Base-by-base conservation (phyloP, 2,888 invertebrate genomes). In the Spodoptera exigua region DNA sequence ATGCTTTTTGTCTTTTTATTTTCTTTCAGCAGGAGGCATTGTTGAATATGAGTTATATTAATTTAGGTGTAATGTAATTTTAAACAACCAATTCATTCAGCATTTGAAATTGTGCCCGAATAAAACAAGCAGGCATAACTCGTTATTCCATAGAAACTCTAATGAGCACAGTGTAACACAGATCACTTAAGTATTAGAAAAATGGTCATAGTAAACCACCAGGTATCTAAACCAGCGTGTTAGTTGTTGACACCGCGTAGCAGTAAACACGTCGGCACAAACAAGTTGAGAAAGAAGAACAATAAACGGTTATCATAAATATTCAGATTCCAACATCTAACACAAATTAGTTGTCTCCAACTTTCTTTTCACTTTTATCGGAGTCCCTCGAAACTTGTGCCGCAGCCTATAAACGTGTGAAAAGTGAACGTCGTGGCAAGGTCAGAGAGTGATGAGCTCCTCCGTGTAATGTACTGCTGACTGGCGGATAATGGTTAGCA, bases 301-400 rank as follows among this genome's bases (percentile, higher is more conserved):
- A 18, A 43, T n/a, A 34, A 60, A 45, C n/a, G 2, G 17, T 5
- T 0, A 37, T 47, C 41, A 68, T 59, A 46, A 68, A 71, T 70
- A 70, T 52, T 57, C 44, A 1, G n/a, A n/a, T n/a, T n/a, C n/a
- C n/a, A 46, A 13, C n/a, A 17, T 10, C 9, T 27, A 32, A 39
- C 32, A 48, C 40, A 56, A 32, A 45, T 51, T 39, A 67, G 13
- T 18, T 35, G 41, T 56, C 48, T 40, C 32, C 14, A 7, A 69
- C 74, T 76, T 76, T 74, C 77, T 73, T 74, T 76, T 70, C 77
- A 76, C 76, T 76, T 73, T 76, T 60, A 60, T 27, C 35, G 34
- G 18, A 34, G 27, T 39, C 32, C 46, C 34, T 14, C n/a, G 45
- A 17, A 56, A 69, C 17, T 59, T 61, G 41, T 40, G 27, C 36